Conservation (phyloP, 2,113 vertebrate genomes). For the Odocoileus hemionus region DNA sequence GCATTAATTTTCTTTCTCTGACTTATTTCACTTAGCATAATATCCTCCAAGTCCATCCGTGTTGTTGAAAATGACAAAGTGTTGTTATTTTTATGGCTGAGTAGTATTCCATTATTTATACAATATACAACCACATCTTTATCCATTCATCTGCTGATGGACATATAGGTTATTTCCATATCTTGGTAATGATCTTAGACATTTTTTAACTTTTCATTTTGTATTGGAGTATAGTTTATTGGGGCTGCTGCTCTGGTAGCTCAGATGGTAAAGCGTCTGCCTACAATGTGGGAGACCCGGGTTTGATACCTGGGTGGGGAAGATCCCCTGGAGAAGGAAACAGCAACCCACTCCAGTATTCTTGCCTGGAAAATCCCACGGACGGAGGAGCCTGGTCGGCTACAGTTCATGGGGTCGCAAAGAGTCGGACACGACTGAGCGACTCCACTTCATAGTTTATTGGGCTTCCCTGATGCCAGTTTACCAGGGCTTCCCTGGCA, state of each 20-base stretch:
- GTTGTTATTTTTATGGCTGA: neutral
- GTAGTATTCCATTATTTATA: neutral
- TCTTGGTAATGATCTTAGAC: neutral
- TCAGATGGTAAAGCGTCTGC: neutral
- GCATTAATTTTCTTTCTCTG: neutral
- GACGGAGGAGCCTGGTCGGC: no score
- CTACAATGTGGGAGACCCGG: accelerated
- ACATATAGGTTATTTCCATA: neutral
- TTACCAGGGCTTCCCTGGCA: neutral
- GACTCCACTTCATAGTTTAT: neutral
- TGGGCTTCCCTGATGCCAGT: neutral
- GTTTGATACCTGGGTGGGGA: neutral
- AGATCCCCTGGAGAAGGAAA: neutral
- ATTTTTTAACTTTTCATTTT: neutral
- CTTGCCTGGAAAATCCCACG: neutral
- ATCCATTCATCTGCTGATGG: neutral
- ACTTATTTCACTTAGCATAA: neutral
- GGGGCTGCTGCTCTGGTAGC: neutral
- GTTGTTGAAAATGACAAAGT: neutral
- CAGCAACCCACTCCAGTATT: neutral
- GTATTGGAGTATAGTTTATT: neutral
- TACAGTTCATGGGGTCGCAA: no score
- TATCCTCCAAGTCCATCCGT: neutral
- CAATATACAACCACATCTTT: neutral
- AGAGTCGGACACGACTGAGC: no score